phyloP scores from a whole-genome alignment of 1,140 invertebrate species.

The Ostrea edulis region DNA sequence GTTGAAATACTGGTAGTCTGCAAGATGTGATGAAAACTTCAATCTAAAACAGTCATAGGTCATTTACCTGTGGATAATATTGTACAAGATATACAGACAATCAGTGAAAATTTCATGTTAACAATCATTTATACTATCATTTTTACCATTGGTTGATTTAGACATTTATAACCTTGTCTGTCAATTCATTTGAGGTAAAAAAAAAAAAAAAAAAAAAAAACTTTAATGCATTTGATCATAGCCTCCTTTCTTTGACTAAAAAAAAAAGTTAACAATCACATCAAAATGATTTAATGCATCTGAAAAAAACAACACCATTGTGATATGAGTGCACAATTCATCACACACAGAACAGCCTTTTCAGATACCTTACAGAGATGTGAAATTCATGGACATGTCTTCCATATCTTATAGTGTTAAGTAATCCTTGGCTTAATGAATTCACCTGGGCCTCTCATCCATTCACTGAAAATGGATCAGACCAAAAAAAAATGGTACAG shows the following conservation, averaged over 20 bases:
- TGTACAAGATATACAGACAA: background rate
- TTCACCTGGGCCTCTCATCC: background rate
- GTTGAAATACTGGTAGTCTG: background rate
- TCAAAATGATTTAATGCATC: background rate
- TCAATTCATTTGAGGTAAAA: background rate
- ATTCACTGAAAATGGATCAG: background rate
- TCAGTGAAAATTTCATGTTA: background rate
- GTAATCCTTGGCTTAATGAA: background rate
- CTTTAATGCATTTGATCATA: background rate
- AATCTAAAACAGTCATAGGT: background rate
- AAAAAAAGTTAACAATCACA: background rate
- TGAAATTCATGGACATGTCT: constrained; percentile 3
- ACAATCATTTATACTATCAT: background rate
- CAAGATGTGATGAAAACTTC: background rate
- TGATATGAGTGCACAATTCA: background rate
- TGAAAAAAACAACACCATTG: background rate
- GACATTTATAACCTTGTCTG: constrained; percentile 7
- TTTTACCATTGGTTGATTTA: background rate
- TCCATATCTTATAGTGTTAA: background rate
- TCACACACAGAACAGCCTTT: background rate
- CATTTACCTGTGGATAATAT: background rate
- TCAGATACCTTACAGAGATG: background rate
- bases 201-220: too few species aligned
- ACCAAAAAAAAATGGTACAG: background rate
- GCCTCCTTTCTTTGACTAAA: background rate